phyloP scores from a whole-genome alignment of 1,140 invertebrate genomes.

The Asobara japonica region DNA sequence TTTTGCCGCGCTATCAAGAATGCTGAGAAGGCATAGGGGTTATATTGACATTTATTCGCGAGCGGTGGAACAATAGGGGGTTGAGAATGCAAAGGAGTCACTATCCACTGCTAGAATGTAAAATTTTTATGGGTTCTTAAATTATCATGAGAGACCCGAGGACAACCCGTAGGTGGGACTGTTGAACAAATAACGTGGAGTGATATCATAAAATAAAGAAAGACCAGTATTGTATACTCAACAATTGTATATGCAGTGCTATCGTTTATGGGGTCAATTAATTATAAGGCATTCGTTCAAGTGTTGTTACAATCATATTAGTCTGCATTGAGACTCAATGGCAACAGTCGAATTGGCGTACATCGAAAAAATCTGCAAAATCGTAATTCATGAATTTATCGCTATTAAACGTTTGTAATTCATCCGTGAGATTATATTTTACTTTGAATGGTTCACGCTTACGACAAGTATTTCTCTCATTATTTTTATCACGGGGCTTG shows the following conservation, averaged over 20 bases:
- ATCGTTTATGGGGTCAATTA: conserved; percentile 27
- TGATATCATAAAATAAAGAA: neutral
- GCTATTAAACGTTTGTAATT: neutral
- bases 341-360: neutral
- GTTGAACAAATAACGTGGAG: too few species aligned
- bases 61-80: neutral
- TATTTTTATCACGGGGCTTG: neutral
- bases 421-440: neutral
- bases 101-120: neutral
- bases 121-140: conserved; percentile 21
- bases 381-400: neutral
- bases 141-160: neutral
- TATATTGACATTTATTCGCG: neutral
- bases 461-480: neutral
- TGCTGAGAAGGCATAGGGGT: neutral
- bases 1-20: neutral
- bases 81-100: neutral
- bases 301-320: conserved; percentile 28
- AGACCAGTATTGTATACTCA: neutral
- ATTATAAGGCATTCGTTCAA: conserved; percentile 8
- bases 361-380: neutral
- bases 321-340: conserved; percentile 25
- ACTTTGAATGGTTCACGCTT: neutral
- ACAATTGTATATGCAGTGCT: conserved; percentile 9
- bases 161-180: too few species aligned